Evolutionary conservation across 2,113 vertebrate genomes (phyloP).

Genomic region (Grantiella picta): DNA sequence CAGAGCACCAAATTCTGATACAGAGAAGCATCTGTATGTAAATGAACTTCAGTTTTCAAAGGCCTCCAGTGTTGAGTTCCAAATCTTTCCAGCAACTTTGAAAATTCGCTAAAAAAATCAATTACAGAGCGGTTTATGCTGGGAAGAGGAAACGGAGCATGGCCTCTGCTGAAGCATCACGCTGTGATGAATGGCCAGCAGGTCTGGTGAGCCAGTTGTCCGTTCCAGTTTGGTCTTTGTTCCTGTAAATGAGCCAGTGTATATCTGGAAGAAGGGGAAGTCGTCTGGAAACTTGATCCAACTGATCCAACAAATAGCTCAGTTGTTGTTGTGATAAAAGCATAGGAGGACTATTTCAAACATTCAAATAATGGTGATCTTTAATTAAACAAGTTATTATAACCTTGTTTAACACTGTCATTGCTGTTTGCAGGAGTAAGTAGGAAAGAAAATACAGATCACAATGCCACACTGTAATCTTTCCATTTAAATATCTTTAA

Average conservation of each 20-base stretch:
- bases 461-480: background rate
- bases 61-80: background rate
- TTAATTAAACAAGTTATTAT: background rate
- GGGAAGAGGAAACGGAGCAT: background rate
- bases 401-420: background rate
- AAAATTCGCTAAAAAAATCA: slow-evolving; percentile 10
- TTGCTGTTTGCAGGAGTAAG: background rate
- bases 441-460: background rate
- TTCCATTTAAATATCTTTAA: background rate
- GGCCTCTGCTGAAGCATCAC: background rate
- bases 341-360: background rate
- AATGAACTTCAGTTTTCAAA: background rate
- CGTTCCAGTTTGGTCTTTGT: background rate
- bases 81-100: background rate
- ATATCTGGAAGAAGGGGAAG: slow-evolving; percentile 12
- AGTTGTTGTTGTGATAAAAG: background rate
- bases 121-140: background rate
- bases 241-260: slow-evolving; percentile 33
- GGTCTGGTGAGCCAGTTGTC: slow-evolving; percentile 1
- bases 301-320: slow-evolving; percentile 18
- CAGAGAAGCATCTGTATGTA: background rate
- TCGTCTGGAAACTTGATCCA: slow-evolving; percentile 17
- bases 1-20: background rate
- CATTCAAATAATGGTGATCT: background rate
- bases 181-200: background rate